Percentiles rank a stretch among this genome's conserved stretches.
Conservation (phyloP, 2,888 invertebrate species). For the Sturmia bella region DNA sequence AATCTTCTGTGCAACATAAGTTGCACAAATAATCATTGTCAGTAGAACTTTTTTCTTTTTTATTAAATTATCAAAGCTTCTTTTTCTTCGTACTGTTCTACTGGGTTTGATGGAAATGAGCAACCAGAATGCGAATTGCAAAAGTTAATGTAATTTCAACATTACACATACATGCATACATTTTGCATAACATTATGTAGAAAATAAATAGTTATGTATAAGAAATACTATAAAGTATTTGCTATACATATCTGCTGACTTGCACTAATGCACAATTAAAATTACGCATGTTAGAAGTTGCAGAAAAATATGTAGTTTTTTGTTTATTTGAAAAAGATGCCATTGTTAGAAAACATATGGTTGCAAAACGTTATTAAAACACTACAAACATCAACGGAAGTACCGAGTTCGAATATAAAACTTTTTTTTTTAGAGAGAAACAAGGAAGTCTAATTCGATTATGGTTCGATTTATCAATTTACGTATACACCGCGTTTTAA, state of each 20-base stretch:
- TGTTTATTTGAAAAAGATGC: too few species aligned
- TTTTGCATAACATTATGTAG: neutral
- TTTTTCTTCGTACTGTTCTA: conserved; percentile 34
- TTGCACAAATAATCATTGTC: conserved; percentile 28
- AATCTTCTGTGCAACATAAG: conserved; percentile 21
- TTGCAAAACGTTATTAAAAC: too few species aligned
- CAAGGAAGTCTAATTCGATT: too few species aligned
- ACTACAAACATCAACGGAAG: too few species aligned
- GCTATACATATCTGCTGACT: too few species aligned
- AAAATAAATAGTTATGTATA: neutral
- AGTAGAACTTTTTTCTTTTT: conserved; percentile 30
- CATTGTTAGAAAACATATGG: too few species aligned
- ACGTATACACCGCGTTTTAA: too few species aligned
- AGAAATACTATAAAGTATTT: too few species aligned
- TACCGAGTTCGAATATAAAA: too few species aligned
- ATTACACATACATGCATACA: neutral
- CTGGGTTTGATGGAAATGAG: conserved; percentile 35
- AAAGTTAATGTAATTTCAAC: conserved; percentile 36
- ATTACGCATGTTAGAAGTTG: neutral
- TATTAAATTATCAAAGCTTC: conserved; percentile 53
- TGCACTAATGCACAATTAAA: neutral
- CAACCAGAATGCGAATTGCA: conserved; percentile 17
- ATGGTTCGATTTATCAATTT: too few species aligned
- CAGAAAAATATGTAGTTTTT: too few species aligned
- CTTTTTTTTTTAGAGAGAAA: too few species aligned